Evolutionary conservation across 2,888 invertebrate species (phyloP).

Genomic region (Drosophila pegasa): DNA sequence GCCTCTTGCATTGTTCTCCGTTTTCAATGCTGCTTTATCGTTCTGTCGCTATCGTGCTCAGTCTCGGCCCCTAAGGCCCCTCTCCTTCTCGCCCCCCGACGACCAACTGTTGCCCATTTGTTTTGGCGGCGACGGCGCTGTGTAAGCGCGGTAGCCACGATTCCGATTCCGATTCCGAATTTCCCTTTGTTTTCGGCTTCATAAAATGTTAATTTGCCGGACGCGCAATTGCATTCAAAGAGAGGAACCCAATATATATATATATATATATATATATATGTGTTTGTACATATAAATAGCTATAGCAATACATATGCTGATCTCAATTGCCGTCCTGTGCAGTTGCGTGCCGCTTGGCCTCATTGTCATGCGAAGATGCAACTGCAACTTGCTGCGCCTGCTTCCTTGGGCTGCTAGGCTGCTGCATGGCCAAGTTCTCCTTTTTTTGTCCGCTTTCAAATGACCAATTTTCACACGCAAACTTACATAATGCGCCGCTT

Average conservation of each 20-base stretch:
- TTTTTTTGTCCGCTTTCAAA: constrained; percentile 61
- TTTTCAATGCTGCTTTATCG: constrained; percentile 58
- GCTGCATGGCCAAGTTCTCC: constrained; percentile 5
- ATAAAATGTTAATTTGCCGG: constrained; percentile 80
- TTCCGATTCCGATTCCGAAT: constrained; percentile 69
- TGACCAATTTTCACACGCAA: constrained; percentile 81
- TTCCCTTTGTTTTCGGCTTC: constrained; percentile 79
- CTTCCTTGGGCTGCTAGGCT: constrained; percentile 5
- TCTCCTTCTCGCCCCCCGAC: neutral
- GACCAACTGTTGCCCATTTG: constrained; percentile 46
- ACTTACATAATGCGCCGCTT: constrained; percentile 72
- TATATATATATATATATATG: constrained; percentile 10
- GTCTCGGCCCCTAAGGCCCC: constrained; percentile 24
- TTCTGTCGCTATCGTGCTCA: constrained; percentile 62
- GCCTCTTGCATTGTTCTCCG: constrained; percentile 58
- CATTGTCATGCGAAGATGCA: constrained; percentile 62
- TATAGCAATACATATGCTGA: constrained; percentile 11
- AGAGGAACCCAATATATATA: constrained; percentile 18
- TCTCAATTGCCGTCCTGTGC: constrained; percentile 34
- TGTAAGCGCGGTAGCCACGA: constrained; percentile 83
- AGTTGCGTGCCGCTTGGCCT: constrained; percentile 56
- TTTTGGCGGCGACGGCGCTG: constrained; percentile 63
- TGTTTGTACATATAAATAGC: neutral
- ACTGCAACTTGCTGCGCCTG: constrained; percentile 27
- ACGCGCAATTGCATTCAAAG: constrained; percentile 74